Evolutionary conservation across 2,797 vertebrate genomes (phyloP).

Genomic region (Mareca strepera): DNA sequence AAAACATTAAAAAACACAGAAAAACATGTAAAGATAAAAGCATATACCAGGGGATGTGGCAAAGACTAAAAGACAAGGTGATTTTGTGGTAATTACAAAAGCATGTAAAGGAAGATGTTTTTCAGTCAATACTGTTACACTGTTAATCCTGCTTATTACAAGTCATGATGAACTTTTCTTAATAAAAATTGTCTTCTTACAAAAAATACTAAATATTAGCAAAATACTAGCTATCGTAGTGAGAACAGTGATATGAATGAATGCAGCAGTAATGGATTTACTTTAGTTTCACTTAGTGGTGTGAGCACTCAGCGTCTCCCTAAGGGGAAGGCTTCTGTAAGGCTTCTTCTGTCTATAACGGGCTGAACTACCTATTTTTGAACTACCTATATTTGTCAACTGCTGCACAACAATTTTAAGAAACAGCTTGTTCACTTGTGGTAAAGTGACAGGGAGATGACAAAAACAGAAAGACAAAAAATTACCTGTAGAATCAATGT

Average conservation of each 20-base stretch:
- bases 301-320: neutral
- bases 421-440: neutral
- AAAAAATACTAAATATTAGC: neutral
- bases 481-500: neutral
- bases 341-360: neutral
- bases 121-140: neutral
- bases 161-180: neutral
- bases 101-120: neutral
- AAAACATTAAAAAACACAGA: neutral
- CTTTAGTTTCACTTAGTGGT: neutral
- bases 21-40: neutral
- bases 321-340: neutral
- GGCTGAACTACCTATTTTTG: neutral
- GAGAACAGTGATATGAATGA: neutral
- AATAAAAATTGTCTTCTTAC: neutral
- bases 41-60: neutral
- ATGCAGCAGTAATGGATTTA: neutral
- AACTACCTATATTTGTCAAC: neutral
- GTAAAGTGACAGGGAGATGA: neutral
- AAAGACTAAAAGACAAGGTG: neutral
- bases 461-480: neutral
- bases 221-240: neutral
- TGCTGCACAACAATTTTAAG: neutral
- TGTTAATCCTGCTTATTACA: neutral
- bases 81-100: neutral